Conservation (phyloP, 2,888 invertebrate species). For the Clostera curtula region DNA sequence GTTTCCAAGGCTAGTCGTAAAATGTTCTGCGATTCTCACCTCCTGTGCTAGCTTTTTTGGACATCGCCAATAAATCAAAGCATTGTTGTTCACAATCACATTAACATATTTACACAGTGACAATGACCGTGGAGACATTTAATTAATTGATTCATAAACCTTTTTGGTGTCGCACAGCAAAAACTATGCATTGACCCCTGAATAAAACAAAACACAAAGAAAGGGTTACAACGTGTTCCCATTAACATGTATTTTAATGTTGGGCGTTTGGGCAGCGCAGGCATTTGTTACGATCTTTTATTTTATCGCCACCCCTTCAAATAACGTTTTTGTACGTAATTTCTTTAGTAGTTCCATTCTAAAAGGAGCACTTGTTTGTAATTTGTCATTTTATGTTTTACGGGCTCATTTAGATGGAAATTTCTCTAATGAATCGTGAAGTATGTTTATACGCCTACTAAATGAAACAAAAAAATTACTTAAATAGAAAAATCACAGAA, state of each 20-base stretch:
- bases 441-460: no score
- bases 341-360: slow-evolving; percentile 21
- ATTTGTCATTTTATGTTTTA: no score
- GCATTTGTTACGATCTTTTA: slow-evolving; percentile 62
- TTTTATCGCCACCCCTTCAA: slow-evolving; percentile 43
- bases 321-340: slow-evolving; percentile 30
- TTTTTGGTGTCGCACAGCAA: slow-evolving; percentile 56
- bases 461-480: no score
- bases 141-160: slow-evolving; percentile 74
- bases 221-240: slow-evolving; percentile 68
- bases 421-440: no score
- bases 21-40: slow-evolving; percentile 57
- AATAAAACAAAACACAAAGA: slow-evolving; percentile 66
- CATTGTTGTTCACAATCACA: slow-evolving; percentile 59
- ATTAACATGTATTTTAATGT: slow-evolving; percentile 60
- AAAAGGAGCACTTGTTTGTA: slow-evolving; percentile 8
- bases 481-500: no score
- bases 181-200: slow-evolving; percentile 66
- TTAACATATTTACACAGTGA: slow-evolving; percentile 69
- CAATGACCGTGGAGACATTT: slow-evolving; percentile 71
- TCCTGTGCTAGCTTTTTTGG: slow-evolving; percentile 44
- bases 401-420: no score
- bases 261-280: slow-evolving; percentile 52
- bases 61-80: slow-evolving; percentile 59
- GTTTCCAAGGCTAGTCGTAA: slow-evolving; percentile 31